phyloP scores from a whole-genome alignment of 2,797 vertebrate species.

The Lemur catta region DNA sequence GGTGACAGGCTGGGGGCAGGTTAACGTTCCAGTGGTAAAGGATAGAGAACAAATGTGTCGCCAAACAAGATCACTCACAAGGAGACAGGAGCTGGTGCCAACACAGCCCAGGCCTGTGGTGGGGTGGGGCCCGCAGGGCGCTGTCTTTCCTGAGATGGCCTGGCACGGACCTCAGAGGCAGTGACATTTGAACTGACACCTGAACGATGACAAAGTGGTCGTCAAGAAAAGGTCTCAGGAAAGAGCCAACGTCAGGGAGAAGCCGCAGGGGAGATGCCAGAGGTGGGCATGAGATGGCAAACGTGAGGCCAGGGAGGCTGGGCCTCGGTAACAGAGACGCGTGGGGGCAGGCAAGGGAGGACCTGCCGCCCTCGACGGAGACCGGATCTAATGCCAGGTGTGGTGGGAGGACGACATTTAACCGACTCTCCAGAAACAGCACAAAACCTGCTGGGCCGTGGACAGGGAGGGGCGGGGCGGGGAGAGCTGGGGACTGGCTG shows the following conservation, averaged over 20 bases:
- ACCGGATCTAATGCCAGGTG: not conserved
- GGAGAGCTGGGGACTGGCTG: not conserved
- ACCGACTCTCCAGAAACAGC: not conserved
- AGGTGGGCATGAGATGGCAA: not conserved
- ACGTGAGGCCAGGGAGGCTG: not conserved
- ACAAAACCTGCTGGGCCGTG: not conserved
- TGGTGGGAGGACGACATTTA: not conserved
- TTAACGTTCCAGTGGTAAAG: not conserved
- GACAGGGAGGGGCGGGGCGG: not conserved
- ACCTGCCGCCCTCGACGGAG: rapidly evolving
- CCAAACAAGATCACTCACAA: not conserved
- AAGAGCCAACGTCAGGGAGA: not conserved
- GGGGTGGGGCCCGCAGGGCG: not conserved
- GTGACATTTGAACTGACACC: not conserved
- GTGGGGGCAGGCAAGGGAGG: not conserved
- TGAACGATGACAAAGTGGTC: not conserved
- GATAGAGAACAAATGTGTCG: not conserved
- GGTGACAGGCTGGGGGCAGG: too few species aligned
- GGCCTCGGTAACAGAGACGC: not conserved
- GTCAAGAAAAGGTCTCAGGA: not conserved
- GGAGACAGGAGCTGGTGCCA: too few species aligned
- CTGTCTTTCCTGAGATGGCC: not conserved
- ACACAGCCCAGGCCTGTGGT: not conserved
- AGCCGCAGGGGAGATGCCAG: not conserved
- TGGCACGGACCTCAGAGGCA: not conserved